Evolutionary conservation across 2,888 invertebrate species (phyloP).

Genomic region (Euphydryas editha): DNA sequence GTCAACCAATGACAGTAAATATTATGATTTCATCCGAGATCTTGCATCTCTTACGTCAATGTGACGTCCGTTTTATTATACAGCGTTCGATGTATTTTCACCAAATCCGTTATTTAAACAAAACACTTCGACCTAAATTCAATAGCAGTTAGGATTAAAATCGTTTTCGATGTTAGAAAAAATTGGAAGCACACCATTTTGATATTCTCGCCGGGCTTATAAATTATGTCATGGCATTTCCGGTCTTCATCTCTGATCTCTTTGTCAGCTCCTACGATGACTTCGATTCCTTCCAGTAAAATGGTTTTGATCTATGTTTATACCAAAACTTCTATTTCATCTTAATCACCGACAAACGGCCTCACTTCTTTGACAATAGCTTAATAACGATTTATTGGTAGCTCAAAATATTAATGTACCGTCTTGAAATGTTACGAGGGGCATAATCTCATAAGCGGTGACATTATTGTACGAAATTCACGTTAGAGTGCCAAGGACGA

Average conservation of each 20-base stretch:
- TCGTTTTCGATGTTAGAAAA: constrained; percentile 52
- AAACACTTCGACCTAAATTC: constrained; percentile 56
- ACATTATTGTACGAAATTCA: constrained; percentile 43
- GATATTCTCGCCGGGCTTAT: constrained; percentile 70
- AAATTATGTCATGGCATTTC: constrained; percentile 78
- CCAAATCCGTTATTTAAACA: constrained; percentile 53
- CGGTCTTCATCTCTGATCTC: constrained; percentile 72
- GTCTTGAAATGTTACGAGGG: constrained; percentile 40
- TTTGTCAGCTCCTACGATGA: constrained; percentile 60
- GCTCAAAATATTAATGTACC: constrained; percentile 41
- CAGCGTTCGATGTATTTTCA: constrained; percentile 58
- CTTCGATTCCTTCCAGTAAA: constrained; percentile 55
- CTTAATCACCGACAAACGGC: constrained; percentile 51
- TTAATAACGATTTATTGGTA: constrained; percentile 56
- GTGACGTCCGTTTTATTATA: constrained; percentile 80
- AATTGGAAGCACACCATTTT: constrained; percentile 66
- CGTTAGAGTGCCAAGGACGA: constrained; percentile 54
- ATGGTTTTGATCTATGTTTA: constrained; percentile 63
- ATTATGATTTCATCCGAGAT: constrained; percentile 78
- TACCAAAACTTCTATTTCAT: constrained; percentile 57
- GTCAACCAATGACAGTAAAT: constrained; percentile 73
- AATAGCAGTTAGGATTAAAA: constrained; percentile 55
- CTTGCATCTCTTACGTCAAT: constrained; percentile 80
- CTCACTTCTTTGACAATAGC: constrained; percentile 56
- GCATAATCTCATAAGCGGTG: constrained; percentile 40